phyloP scores from a whole-genome alignment of 2,113 vertebrate genomes.

The Aphelocoma coerulescens region DNA sequence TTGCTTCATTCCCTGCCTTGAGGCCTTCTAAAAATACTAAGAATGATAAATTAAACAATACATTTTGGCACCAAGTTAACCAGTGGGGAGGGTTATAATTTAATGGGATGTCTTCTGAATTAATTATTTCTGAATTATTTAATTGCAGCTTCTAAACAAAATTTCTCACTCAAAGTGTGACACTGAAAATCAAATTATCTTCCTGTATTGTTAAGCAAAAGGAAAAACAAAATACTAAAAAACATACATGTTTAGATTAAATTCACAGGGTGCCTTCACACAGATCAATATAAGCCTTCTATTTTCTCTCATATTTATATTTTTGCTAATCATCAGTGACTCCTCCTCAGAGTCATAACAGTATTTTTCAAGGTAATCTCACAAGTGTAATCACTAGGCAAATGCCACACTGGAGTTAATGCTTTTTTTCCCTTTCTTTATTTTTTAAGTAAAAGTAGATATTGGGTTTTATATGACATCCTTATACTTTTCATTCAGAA shows the following conservation, averaged over 20 bases:
- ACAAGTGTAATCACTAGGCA: neutral
- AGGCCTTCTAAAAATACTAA: constrained; percentile 81
- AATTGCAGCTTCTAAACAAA: constrained; percentile 76
- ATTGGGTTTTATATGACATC: neutral
- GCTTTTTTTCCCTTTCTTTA: neutral
- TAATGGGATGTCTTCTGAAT: constrained; percentile 81
- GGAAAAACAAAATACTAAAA: neutral
- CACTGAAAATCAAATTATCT: constrained; percentile 9
- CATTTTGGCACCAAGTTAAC: constrained; percentile 77
- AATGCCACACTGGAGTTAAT: neutral
- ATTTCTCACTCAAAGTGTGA: constrained; percentile 59
- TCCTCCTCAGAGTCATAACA: neutral
- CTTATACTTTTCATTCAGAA: neutral
- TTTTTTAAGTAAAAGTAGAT: neutral
- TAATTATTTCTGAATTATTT: constrained; percentile 84
- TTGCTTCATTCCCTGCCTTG: constrained; percentile 78
- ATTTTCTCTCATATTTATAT: constrained; percentile 35
- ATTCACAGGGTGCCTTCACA: neutral
- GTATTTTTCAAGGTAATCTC: constrained; percentile 16
- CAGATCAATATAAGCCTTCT: neutral
- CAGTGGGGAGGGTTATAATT: constrained; percentile 79
- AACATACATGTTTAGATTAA: neutral
- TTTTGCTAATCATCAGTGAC: constrained; percentile 19
- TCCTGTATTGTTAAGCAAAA: neutral
- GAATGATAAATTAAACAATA: constrained; percentile 85